Conservation (phyloP, 1,140 invertebrate genomes). For the Nasonia giraulti region DNA sequence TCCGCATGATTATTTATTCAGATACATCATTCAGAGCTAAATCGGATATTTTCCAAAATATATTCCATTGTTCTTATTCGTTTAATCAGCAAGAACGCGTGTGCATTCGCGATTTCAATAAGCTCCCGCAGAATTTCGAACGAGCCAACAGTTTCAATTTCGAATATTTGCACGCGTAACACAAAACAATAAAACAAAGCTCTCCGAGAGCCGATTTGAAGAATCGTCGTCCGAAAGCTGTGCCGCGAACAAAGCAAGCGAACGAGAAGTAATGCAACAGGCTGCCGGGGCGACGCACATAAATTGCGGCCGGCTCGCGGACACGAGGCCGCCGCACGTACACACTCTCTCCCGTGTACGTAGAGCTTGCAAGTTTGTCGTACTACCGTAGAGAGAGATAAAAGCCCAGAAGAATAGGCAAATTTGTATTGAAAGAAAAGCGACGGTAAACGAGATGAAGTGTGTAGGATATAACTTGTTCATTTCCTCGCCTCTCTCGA, state of each 20-base stretch:
- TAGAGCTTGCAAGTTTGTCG: neutral
- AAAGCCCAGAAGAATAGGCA: neutral
- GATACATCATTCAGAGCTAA: no score
- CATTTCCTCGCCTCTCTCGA: neutral
- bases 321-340: conserved; percentile 48
- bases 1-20: no score
- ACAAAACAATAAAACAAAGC: neutral
- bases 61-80: no score
- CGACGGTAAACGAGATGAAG: neutral
- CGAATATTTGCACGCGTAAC: no score
- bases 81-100: no score
- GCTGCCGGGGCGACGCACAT: conserved; percentile 68
- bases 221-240: neutral
- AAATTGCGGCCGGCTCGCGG: conserved; percentile 60
- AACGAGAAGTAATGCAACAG: conserved; percentile 65
- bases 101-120: no score
- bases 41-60: no score
- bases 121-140: no score
- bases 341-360: neutral
- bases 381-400: neutral
- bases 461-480: neutral
- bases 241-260: conserved; percentile 41
- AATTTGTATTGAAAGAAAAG: neutral
- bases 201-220: neutral
- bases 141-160: no score